Evolutionary conservation across 2,888 invertebrate genomes (phyloP), one percentile per base, ranked within the genome.

Genomic region (Linyphia triangularis): DNA sequence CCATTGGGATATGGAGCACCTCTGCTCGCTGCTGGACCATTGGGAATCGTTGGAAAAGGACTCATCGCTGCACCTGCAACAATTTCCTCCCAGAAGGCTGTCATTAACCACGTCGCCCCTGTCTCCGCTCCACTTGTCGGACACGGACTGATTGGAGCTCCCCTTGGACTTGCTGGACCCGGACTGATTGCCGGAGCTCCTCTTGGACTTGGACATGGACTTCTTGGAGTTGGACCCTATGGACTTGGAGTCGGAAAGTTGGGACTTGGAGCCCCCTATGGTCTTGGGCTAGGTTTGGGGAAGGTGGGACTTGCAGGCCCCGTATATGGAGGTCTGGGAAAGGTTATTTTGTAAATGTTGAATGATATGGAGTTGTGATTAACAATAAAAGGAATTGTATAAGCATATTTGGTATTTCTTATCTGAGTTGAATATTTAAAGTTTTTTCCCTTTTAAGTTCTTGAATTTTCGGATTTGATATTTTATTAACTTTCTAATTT

Each of bases 1-100:
- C 70, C 83, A 13, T n/a, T 70, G 37, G 83, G 70, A 57, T 43
- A 13, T 6, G 82, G 82, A 3, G 43, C 70, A 0, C 67, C 72
- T 61, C 59, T 43, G 6, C 30, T 51, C 13, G 22, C 19, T n/a
- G 43, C 57, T 26, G 59, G 61, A 63, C 85, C 61, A 16, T 22
- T 19, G 1, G 61, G 61, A 6, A 7, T 33, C 16, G 2, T 28
- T 1, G 77, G 57, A 24, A 30, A 59, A 5, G 57, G 30, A 43
- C 28, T 59, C 1, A 30, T 33, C 37, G 61, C 16, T 24, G 63
- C 61, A 9, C 77, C 77, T 40, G 26, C 30, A 19, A 22, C 59
- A 22, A 59, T 28, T 0, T 37, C 77, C 16, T n/a, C 9, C 28
- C 67, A 67, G 33, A 67, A 33, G 16, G 67, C 67, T n/a, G 67